Evolutionary conservation across 2,113 vertebrate species (phyloP).

Genomic region (Hemibagrus wyckioides): DNA sequence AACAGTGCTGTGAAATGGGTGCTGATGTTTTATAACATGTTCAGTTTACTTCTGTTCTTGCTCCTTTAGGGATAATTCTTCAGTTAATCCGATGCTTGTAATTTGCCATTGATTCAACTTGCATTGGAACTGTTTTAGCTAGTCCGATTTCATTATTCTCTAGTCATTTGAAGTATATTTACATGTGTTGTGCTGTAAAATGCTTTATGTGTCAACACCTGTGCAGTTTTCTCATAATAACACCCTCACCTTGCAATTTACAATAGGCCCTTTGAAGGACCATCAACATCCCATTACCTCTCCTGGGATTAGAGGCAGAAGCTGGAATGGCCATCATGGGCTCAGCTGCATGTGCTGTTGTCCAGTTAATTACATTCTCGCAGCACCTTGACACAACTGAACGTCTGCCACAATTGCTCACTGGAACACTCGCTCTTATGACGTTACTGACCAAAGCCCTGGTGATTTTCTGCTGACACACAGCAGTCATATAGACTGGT

Average conservation of each 20-base stretch:
- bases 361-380: conserved; percentile 60
- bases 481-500: background rate
- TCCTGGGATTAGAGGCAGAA: conserved; percentile 40
- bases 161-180: background rate
- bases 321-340: conserved; percentile 50
- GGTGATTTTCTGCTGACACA: background rate
- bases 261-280: conserved; percentile 36
- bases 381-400: conserved; percentile 41
- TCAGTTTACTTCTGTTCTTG: background rate
- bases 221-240: conserved; percentile 29
- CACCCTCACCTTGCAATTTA: background rate
- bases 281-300: conserved; percentile 56
- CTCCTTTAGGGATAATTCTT: background rate
- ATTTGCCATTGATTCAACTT: background rate
- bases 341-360: conserved; percentile 56
- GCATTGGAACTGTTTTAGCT: background rate
- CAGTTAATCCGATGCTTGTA: background rate
- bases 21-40: background rate
- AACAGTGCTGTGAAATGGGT: background rate
- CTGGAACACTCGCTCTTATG: conserved; percentile 1
- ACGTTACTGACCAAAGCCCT: background rate
- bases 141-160: too few relatives aligned
- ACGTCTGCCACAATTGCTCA: conserved; percentile 28
- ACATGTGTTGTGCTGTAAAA: background rate
- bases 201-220: conserved; percentile 44